These are phyloP conservation scores for Thryonomys swinderianus DNA, from an alignment of 2,113 vertebrate genomes.

Conservation along the genomic window DNA sequence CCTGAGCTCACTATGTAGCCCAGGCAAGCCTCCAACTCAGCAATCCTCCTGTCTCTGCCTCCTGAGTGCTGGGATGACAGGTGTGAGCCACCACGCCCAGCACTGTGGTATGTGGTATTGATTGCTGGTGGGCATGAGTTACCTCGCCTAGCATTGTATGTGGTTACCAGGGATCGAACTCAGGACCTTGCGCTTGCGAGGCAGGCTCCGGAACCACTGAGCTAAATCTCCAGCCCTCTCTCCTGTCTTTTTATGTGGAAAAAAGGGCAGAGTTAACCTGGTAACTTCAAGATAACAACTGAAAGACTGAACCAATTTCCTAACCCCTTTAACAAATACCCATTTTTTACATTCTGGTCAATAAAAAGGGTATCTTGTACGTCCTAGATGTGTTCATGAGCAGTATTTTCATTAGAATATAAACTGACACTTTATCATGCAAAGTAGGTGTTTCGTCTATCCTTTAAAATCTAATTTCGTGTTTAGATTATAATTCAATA, in stretches of 20 bases:
- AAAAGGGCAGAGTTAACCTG: constrained; percentile 11
- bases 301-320: background rate
- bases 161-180: too few species aligned
- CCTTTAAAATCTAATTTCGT: background rate
- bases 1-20: background rate
- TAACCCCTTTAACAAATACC: background rate
- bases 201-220: too few species aligned
- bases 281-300: background rate
- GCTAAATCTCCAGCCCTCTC: too few species aligned
- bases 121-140: too few species aligned
- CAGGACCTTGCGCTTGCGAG: too few species aligned
- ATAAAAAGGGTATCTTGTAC: background rate
- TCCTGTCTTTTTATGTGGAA: background rate
- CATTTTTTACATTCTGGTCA: background rate
- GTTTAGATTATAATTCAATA: background rate
- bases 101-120: too few species aligned
- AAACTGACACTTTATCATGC: background rate
- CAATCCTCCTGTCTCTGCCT: background rate
- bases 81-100: background rate
- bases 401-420: background rate
- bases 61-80: background rate
- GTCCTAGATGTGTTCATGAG: background rate
- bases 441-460: background rate
- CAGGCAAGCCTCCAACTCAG: background rate
- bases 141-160: too few species aligned